Base-by-base conservation (phyloP, 2,113 vertebrate genomes). In the Tachysurus vachellii region DNA sequence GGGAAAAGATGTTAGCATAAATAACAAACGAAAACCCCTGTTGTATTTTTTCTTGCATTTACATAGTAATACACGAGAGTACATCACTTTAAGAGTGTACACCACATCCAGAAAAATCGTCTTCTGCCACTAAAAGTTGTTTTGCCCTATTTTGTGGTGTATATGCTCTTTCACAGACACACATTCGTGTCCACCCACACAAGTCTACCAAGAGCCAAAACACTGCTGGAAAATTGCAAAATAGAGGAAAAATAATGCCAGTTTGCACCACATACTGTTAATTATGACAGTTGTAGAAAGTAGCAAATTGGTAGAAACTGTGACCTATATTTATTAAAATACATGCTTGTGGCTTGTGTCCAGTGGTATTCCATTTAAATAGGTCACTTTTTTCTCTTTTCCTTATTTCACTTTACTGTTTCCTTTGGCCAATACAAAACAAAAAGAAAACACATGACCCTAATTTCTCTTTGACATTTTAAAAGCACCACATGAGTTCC, bases 301-400 rank as follows among this genome's bases (percentile, higher is more conserved):
- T 81, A 85, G 13, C 6, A n/a, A n/a, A 56, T 61, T 75, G 56
- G 64, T 56, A 26, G 21, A 62, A 86, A 87, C 17, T 11, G 61
- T 85, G 73, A 66, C 68, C 68, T 50, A 62, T 47, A 82, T 85
- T 85, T 73, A 47, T 64, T 56, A 23, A 82, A 85, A 82, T 75
- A 82, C 83, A 82, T 14, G 36, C 44, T 28, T 56, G 77, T 62
- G 19, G 12, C 12, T 44, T 21, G 44, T 62, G 44, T 61, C 53
- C 56, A 66, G n/a, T 70, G 14, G 42, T 28, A 83, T 87, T 83
- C 47, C 28, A 19, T 77, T 75, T 75, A 88, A 88, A 47, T 75
- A 88, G 57, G 84, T 82, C 88, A 85, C 14, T 82, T 82, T 85
- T 4, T 50, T 50, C 70, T 53, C 56, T 28, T 53, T 44, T 26